phyloP scores from a whole-genome alignment of 2,888 invertebrate genomes.

The Tenthredo mesomela region DNA sequence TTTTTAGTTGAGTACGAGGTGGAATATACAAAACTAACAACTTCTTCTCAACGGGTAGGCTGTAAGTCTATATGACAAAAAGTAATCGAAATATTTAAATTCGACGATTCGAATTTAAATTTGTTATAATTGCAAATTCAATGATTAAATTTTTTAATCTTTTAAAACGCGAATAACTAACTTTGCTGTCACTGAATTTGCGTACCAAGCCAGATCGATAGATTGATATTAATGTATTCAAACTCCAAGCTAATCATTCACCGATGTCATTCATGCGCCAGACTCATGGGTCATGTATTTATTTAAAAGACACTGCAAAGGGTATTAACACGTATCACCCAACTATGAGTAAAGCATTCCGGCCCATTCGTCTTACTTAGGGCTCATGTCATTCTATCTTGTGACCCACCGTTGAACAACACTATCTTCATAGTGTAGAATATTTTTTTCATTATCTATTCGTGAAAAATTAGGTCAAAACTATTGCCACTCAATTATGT shows the following conservation, averaged over 20 bases:
- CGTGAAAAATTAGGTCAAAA: neutral
- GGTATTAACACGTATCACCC: neutral
- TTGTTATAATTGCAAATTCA: neutral
- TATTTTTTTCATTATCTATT: neutral
- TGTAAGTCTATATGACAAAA: neutral
- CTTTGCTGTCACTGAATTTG: neutral
- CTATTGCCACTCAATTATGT: neutral
- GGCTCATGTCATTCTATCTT: neutral
- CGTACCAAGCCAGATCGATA: neutral
- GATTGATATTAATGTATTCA: neutral
- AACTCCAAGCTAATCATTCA: slow-evolving; percentile 34
- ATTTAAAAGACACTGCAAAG: slow-evolving; percentile 21
- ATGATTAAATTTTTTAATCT: neutral
- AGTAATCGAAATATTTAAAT: neutral
- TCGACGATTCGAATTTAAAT: neutral
- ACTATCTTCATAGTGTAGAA: neutral
- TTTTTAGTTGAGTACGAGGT: neutral
- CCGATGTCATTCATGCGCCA: slow-evolving; percentile 10
- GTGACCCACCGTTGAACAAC: neutral
- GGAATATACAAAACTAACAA: neutral
- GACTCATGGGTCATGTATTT: neutral
- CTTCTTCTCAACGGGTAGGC: neutral
- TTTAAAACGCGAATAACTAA: neutral
- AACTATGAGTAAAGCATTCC: slow-evolving; percentile 3
- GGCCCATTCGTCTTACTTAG: slow-evolving; percentile 34